Percentiles rank a stretch among this genome's conserved stretches.
phyloP scores from a whole-genome alignment of 1,140 invertebrate species.

The Drosophila subpulchrella region DNA sequence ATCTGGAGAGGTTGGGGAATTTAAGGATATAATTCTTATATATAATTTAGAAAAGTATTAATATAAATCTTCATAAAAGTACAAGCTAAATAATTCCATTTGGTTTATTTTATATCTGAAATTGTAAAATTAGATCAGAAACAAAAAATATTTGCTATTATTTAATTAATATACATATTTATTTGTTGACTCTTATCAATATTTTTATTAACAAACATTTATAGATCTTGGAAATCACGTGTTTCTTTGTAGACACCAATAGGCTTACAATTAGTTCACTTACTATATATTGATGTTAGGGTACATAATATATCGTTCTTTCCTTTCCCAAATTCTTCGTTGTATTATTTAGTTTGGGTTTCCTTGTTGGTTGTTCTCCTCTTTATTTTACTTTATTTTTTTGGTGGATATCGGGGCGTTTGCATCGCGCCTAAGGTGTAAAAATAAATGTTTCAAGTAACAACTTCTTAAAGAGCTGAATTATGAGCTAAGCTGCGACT shows the following conservation, averaged over 20 bases:
- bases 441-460: constrained; percentile 83
- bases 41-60: not conserved
- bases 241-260: too few relatives aligned
- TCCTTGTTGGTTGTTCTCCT: constrained; percentile 23
- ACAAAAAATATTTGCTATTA: too few relatives aligned
- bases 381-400: constrained; percentile 15
- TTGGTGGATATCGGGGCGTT: constrained; percentile 38
- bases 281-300: not conserved
- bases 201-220: too few relatives aligned
- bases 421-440: constrained; percentile 75
- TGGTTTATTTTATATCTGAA: too few relatives aligned
- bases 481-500: constrained; percentile 57
- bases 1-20: not conserved
- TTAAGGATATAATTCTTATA: not conserved
- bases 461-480: constrained; percentile 81
- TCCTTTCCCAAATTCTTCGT: not conserved
- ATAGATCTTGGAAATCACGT: too few relatives aligned
- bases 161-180: too few relatives aligned
- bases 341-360: constrained; percentile 29
- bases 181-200: too few relatives aligned
- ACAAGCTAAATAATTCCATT: too few relatives aligned
- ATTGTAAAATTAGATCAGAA: too few relatives aligned
- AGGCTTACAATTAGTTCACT: too few relatives aligned
- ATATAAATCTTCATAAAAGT: too few relatives aligned
- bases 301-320: not conserved